phyloP scores from a whole-genome alignment of 92 coral and sea anemone species.

The Micromussa lordhowensis region DNA sequence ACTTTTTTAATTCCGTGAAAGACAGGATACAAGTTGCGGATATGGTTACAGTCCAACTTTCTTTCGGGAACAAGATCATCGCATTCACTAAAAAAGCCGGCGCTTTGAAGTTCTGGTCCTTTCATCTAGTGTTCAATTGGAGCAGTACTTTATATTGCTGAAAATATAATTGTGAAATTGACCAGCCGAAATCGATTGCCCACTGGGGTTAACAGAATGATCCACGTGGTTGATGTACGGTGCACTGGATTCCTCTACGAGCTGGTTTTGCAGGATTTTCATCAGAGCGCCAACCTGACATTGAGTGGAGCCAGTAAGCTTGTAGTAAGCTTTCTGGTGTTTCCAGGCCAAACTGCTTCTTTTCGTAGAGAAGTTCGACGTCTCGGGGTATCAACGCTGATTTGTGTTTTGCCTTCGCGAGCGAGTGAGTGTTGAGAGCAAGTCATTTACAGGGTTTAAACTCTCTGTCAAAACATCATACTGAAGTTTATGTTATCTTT shows the following conservation, averaged over 20 bases:
- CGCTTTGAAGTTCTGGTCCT: conserved; percentile 1
- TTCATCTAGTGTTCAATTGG: conserved; percentile 13
- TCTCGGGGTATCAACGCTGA: neutral
- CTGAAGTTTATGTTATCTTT: neutral
- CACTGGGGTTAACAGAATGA: neutral
- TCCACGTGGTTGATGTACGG: neutral
- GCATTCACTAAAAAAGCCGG: neutral
- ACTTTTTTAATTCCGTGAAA: no score
- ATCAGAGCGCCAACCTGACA: conserved; percentile 18
- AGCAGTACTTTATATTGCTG: conserved; percentile 20
- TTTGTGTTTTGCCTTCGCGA: neutral
- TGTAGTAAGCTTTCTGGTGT: neutral
- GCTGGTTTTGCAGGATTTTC: conserved; percentile 3
- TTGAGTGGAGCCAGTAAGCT: conserved; percentile 4
- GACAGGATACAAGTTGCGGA: no score
- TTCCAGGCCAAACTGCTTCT: neutral
- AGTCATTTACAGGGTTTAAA: neutral
- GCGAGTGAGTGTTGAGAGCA: neutral
- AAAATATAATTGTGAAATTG: conserved; percentile 1
- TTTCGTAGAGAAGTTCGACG: neutral
- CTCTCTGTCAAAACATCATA: neutral
- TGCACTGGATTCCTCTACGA: neutral
- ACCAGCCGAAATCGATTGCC: neutral
- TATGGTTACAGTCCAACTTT: no score
- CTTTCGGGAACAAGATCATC: no score